These are phyloP conservation scores for Ciconia nigra DNA, from an alignment of 2,797 vertebrate species.

Conservation along the genomic window DNA sequence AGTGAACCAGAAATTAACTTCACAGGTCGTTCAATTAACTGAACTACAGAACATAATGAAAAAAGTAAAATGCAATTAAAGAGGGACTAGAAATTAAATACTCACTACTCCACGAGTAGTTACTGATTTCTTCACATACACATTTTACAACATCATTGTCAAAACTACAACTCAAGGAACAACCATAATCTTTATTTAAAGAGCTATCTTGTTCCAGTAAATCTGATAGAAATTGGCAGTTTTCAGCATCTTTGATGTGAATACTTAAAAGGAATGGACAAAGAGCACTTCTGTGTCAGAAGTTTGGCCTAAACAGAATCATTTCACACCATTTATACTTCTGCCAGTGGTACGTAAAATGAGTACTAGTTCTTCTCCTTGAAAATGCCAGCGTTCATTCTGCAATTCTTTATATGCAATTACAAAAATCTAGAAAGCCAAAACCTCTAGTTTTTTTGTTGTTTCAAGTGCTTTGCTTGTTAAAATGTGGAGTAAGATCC, in stretches of 20 bases:
- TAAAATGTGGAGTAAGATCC: background rate
- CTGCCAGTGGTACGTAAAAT: fast-evolving
- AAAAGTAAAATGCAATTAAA: background rate
- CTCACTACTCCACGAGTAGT: background rate
- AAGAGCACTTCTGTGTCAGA: background rate
- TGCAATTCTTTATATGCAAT: background rate
- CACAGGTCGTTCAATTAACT: background rate
- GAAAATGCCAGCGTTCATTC: background rate
- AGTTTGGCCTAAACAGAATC: background rate
- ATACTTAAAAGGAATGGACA: background rate
- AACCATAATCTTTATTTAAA: background rate
- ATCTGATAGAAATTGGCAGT: background rate
- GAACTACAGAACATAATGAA: background rate
- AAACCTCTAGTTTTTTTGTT: background rate
- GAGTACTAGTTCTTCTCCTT: background rate
- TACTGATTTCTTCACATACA: background rate
- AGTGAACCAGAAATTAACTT: conserved; percentile 6
- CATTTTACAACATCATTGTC: background rate
- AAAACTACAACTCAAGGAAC: background rate
- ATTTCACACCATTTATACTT: background rate
- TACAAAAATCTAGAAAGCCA: background rate
- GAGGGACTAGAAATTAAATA: background rate
- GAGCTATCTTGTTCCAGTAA: background rate
- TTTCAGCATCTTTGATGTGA: background rate
- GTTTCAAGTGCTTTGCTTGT: background rate